Evolutionary conservation across 2,888 invertebrate genomes (phyloP), one percentile per base, ranked within the genome.

Genomic region (Oscheius sp.): DNA sequence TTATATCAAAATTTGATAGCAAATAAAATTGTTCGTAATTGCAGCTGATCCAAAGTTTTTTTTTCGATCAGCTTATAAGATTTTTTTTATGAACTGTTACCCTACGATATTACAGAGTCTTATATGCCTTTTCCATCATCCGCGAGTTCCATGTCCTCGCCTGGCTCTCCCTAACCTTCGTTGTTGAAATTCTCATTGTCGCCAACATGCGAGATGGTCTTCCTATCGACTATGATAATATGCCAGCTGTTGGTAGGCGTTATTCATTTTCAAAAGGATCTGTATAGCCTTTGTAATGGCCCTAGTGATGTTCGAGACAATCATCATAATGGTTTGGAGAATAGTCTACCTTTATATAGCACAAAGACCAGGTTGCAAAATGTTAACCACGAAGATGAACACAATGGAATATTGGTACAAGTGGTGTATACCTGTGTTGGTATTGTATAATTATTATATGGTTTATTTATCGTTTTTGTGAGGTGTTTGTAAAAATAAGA

Each of bases 401-500:
- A 14, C 20, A 2, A 36, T 33, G 9, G 33, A 54, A 9, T 33
- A 54, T 20, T 54, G 36, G 20, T 33, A 33, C 17, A 28, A 22
- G 0, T 54, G 17, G n/a, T 2, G n/a, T 17, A 20, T 54, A 17
- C 54, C 54, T 4, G 9, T 54, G 9, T 22, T 33, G 14, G 2
- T 54, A 17, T 9, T 54, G 33, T 54, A 54, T 22, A 54, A 54
- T 17, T 54, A n/a, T n/a, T 54, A 54, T 22, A 54, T 54, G 54
- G 22, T 54, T 1, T 54, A 54, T 22, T 54, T 9, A 17, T 54
- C 14, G n/a, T 47, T 51, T 51, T 51, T 47, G 47, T 6, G 24
- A 5, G 36, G n/a, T n/a, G n/a, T n/a, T n/a, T n/a, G n/a, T n/a
- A n/a, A n/a, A n/a, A n/a, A n/a, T n/a, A n/a, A n/a, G n/a, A n/a